These are phyloP conservation scores for Aplodontia rufa DNA, from an alignment of 2,113 vertebrate species.

Conservation along the genomic window DNA sequence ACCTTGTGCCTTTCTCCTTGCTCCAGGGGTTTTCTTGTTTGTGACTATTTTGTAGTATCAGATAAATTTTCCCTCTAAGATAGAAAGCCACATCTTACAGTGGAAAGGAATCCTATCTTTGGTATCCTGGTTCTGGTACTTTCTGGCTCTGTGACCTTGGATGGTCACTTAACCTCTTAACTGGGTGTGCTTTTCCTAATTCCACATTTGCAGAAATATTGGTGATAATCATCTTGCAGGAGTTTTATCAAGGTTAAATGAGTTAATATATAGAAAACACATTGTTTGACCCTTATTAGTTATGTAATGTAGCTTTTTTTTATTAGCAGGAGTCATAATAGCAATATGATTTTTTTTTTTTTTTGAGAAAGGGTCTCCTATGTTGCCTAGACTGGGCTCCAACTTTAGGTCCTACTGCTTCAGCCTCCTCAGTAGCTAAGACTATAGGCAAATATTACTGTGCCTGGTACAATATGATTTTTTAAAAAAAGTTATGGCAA, in stretches of 20 bases:
- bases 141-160: slow-evolving; percentile 24
- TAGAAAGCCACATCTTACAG: slow-evolving; percentile 6
- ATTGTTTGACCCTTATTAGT: neutral
- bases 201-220: slow-evolving; percentile 31
- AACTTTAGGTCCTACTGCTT: no score
- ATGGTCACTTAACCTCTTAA: neutral
- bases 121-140: slow-evolving; percentile 1
- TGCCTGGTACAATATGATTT: no score
- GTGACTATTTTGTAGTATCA: slow-evolving; percentile 37
- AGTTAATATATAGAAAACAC: neutral
- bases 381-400: no score
- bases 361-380: no score
- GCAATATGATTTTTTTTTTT: neutral
- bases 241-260: slow-evolving; percentile 47
- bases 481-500: no score
- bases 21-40: slow-evolving; percentile 35
- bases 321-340: neutral
- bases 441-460: no score
- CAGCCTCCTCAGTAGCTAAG: no score
- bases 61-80: slow-evolving; percentile 24
- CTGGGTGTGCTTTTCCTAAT: neutral
- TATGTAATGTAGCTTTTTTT: slow-evolving; percentile 29
- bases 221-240: neutral
- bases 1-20: neutral
- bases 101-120: neutral